A percentile compares a stretch with the other conserved stretches of the same genome.
These are phyloP conservation scores for Lasioglossum zephyrum DNA, from an alignment of 2,888 invertebrate species.

Conservation along the genomic window DNA sequence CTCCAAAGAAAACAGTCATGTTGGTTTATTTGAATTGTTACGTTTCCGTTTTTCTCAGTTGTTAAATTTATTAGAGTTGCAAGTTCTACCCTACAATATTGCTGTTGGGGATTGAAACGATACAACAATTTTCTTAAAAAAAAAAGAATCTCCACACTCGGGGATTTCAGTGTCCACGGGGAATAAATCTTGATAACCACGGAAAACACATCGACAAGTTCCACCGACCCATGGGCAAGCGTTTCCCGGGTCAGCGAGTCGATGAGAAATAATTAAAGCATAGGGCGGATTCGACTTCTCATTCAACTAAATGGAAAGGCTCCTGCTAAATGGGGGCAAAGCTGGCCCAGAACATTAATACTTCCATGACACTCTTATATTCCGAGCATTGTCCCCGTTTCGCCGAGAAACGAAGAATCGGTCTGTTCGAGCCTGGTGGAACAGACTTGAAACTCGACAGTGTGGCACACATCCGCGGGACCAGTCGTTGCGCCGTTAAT, in stretches of 20 bases:
- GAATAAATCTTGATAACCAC: neutral
- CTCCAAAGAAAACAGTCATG: neutral
- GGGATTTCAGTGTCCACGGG: neutral
- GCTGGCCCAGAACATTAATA: neutral
- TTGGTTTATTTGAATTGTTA: too few relatives aligned
- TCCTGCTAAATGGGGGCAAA: neutral
- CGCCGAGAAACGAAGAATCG: neutral
- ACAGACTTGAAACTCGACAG: neutral
- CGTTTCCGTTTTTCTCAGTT: too few relatives aligned
- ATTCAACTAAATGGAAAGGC: neutral
- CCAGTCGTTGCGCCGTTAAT: neutral
- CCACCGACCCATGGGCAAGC: neutral
- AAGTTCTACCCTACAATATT: too few relatives aligned
- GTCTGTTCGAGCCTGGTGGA: neutral
- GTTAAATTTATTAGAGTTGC: too few relatives aligned
- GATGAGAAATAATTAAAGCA: neutral
- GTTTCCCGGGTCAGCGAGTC: neutral
- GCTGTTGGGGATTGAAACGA: too few relatives aligned
- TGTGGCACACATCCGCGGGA: neutral
- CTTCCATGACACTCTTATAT: neutral
- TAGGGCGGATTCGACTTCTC: neutral
- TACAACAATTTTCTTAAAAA: neutral
- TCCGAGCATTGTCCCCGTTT: slow-evolving; percentile 20
- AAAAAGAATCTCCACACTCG: neutral
- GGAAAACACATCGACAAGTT: neutral